Evolutionary conservation across 2,888 invertebrate genomes (phyloP), one percentile per base, ranked within the genome.

Genomic region (Cheilosia variabilis): DNA sequence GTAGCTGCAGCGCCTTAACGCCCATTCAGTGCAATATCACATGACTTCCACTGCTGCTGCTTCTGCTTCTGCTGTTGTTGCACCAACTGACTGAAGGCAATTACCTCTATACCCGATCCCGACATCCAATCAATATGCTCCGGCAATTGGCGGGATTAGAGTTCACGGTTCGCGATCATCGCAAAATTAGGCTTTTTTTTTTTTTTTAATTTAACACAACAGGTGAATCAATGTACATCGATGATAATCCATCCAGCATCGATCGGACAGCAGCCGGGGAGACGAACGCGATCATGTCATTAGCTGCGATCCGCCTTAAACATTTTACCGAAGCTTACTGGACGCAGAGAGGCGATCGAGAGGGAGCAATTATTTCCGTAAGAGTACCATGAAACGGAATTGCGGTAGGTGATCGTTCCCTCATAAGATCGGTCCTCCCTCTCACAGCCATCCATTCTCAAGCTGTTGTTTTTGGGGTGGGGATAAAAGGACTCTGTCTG

Each of bases 11-110:
- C 79, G 75, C 62, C 86, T 86, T 86, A 77, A 81, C 81, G 86
- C 81, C 81, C 86, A 86, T 86, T 81, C 81, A 86, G 66, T 81
- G 62, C 86, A 86, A 86, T 86, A 86, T 86, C 86, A 81, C 77
- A 86, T 86, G 81, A 84, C 84, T 84, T 75, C 75, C 63, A 79
- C 31, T 79, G 41, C 69, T 62, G 77, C 19, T 37, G 37, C 37
- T 37, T 13, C 37, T 13, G 58, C 65, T 83, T 78, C 65, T 60
- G 62, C 65, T 87, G 79, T 66, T 55, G 83, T 83, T 87, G 87
- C 77, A 10, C 45, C 45, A 63, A 68, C 86, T 72, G 81, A 81
- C 76, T 71, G 47, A 66, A 37, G 27, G 86, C 86, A 86, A 86
- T 86, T 37, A 37, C 37, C 37, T 37, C 9, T 76, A 86, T 68